Evolutionary conservation across 2,888 invertebrate genomes (phyloP).

Genomic region (Orthonychiurus folsomi): DNA sequence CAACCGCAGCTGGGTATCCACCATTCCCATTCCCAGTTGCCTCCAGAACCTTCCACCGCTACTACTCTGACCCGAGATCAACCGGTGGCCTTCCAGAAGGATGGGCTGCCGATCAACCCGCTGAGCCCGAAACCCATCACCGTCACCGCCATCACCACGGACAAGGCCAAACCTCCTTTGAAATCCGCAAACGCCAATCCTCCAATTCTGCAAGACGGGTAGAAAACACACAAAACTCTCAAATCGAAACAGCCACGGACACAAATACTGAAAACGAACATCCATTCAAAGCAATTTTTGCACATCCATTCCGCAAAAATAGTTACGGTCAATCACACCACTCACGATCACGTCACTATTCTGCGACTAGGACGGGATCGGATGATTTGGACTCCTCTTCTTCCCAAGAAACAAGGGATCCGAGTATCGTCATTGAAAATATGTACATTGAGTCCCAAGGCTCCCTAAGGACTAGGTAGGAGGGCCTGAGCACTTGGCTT

Average conservation of each 20-base stretch:
- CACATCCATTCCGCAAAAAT: background rate
- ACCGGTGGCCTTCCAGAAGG: background rate
- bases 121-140: constrained; percentile 14
- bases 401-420: constrained; percentile 2
- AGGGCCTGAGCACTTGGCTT: background rate
- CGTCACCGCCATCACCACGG: constrained; percentile 30
- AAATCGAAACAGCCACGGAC: constrained; percentile 8
- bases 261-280: background rate
- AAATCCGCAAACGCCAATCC: constrained; percentile 8
- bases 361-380: no score
- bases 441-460: background rate
- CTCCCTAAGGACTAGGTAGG: constrained; percentile 6
- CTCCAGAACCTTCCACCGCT: background rate
- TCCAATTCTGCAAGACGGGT: no score
- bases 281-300: background rate
- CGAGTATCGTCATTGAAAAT: constrained; percentile 4
- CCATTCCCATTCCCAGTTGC: background rate
- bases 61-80: background rate
- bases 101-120: constrained; percentile 11
- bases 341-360: no score
- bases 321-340: no score
- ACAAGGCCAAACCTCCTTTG: constrained; percentile 12
- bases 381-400: background rate
- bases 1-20: background rate
- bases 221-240: no score